Conservation (phyloP, 2,888 invertebrate species). For the Drosophila cognata region DNA sequence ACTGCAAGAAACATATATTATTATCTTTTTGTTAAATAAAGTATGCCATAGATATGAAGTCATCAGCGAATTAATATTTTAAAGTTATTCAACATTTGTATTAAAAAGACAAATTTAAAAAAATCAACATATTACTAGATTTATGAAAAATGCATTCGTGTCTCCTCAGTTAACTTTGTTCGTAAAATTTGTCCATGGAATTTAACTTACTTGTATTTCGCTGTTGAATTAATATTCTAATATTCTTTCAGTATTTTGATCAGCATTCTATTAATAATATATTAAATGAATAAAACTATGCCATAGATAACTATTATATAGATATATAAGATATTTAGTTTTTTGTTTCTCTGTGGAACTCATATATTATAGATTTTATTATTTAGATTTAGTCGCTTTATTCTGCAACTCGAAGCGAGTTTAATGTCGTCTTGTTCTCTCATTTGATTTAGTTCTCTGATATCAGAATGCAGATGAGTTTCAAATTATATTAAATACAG, state of each 20-base stretch:
- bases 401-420: not conserved
- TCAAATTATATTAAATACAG: not conserved
- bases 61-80: not conserved
- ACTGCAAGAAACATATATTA: not conserved
- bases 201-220: not conserved
- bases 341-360: not conserved
- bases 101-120: not conserved
- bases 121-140: too few relatives aligned
- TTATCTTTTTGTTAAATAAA: not conserved
- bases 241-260: not conserved
- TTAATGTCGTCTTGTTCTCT: not conserved
- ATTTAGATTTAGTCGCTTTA: not conserved
- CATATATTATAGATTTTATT: not conserved
- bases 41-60: rapidly evolving
- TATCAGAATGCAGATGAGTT: not conserved
- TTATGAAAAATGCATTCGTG: too few relatives aligned
- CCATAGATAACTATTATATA: not conserved
- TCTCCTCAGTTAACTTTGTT: not conserved
- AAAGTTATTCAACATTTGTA: not conserved
- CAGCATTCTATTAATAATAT: not conserved
- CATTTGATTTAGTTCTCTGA: not conserved
- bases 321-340: not conserved
- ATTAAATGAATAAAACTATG: not conserved
- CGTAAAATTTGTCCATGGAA: not conserved
- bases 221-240: not conserved